phyloP scores from a whole-genome alignment of 2,797 vertebrate genomes.

The Ciconia nigra region DNA sequence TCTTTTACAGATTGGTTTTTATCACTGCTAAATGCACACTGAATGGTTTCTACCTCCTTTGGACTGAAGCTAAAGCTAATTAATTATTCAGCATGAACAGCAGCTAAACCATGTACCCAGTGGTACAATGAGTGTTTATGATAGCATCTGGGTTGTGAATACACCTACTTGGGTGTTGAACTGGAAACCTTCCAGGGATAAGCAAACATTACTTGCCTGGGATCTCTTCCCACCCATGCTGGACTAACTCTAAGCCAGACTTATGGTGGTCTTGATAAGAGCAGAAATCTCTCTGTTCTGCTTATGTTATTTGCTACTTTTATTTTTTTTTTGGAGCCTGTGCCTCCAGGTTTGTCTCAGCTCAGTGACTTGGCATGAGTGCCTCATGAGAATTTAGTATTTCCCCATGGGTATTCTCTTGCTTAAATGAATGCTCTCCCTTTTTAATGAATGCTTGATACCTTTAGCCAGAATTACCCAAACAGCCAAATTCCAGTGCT shows the following conservation, averaged over 20 bases:
- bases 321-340: background rate
- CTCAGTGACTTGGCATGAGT: background rate
- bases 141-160: background rate
- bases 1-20: constrained; percentile 35
- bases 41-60: background rate
- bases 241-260: background rate
- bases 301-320: background rate
- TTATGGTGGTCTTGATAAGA: background rate
- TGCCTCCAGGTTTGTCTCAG: background rate
- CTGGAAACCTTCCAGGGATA: background rate
- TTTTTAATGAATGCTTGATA: background rate
- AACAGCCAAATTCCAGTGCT: background rate
- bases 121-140: background rate
- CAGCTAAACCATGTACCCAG: background rate
- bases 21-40: background rate
- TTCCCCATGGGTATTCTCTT: background rate
- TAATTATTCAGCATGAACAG: constrained; percentile 26
- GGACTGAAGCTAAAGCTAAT: constrained; percentile 25
- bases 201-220: background rate
- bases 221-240: background rate
- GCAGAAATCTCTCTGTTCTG: background rate
- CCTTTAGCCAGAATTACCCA: background rate
- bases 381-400: background rate
- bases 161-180: background rate
- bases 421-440: background rate